These are phyloP conservation scores for Stenopsyche tienmushanensis DNA, from an alignment of 1,140 invertebrate species.

Conservation along the genomic window DNA sequence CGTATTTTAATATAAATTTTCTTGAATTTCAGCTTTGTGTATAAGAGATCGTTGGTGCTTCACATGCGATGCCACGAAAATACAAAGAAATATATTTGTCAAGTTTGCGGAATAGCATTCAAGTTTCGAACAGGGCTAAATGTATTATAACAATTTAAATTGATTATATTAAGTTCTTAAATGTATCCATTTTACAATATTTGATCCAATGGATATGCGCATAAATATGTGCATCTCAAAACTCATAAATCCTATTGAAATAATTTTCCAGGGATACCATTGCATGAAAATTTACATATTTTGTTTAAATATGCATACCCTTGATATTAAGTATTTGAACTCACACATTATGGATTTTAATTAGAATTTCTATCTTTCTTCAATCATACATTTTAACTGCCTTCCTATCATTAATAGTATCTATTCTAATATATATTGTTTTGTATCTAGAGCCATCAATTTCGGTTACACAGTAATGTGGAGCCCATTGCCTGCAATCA, in stretches of 20 bases:
- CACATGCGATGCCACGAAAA: background rate
- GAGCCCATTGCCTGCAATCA: conserved; percentile 45
- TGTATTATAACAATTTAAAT: background rate
- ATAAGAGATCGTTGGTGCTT: background rate
- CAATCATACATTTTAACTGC: no score
- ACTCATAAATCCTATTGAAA: no score
- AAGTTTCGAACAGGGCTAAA: background rate
- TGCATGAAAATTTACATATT: no score
- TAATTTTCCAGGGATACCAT: no score
- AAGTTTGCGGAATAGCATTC: background rate
- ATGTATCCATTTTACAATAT: no score
- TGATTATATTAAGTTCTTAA: no score
- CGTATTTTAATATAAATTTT: background rate
- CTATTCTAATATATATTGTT: background rate
- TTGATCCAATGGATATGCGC: no score
- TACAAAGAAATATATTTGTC: background rate
- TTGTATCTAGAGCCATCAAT: conserved; percentile 32
- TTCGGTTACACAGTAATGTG: conserved; percentile 20
- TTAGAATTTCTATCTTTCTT: no score
- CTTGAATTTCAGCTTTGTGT: background rate
- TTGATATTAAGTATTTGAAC: no score
- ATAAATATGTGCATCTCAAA: no score
- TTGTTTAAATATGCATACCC: no score
- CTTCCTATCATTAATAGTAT: background rate
- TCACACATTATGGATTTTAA: no score